Percentiles rank a stretch among this genome's conserved stretches.
These are phyloP conservation scores for Agriopis leucophaearia DNA, from an alignment of 2,888 invertebrate species.

Conservation along the genomic window DNA sequence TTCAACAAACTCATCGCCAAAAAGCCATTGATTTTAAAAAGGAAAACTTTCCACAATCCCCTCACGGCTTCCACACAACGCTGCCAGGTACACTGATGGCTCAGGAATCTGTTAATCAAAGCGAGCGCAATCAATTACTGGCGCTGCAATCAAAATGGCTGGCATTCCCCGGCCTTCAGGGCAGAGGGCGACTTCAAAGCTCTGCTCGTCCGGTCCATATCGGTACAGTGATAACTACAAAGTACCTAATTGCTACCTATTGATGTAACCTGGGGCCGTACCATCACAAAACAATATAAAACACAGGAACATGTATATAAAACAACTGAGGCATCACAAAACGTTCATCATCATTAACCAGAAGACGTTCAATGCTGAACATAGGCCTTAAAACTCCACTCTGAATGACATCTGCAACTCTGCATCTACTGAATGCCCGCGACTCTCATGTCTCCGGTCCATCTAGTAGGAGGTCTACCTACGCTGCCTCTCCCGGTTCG, in stretches of 20 bases:
- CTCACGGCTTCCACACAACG: slow-evolving; percentile 16
- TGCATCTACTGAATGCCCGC: too few species aligned
- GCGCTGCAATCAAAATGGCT: slow-evolving; percentile 79
- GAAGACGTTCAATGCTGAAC: too few species aligned
- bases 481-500: too few species aligned
- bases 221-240: slow-evolving; percentile 3
- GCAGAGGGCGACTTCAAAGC: slow-evolving; percentile 65
- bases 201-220: slow-evolving; percentile 29
- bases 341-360: too few species aligned
- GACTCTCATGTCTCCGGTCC: too few species aligned
- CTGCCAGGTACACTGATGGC: slow-evolving; percentile 43
- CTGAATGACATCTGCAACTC: too few species aligned
- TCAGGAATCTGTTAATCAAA: slow-evolving; percentile 82
- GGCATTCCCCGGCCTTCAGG: slow-evolving; percentile 65
- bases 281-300: too few species aligned
- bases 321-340: too few species aligned
- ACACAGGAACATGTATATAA: too few species aligned
- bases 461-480: too few species aligned
- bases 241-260: not conserved
- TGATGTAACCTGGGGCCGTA: not conserved
- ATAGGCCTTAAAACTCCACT: too few species aligned
- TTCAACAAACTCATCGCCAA: too few species aligned
- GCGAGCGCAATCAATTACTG: slow-evolving; percentile 77
- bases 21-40: not conserved
- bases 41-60: not conserved